A percentile compares a stretch with the other conserved stretches of the same genome.
phyloP scores from a whole-genome alignment of 2,888 invertebrate genomes.

The Brachyptera risi region DNA sequence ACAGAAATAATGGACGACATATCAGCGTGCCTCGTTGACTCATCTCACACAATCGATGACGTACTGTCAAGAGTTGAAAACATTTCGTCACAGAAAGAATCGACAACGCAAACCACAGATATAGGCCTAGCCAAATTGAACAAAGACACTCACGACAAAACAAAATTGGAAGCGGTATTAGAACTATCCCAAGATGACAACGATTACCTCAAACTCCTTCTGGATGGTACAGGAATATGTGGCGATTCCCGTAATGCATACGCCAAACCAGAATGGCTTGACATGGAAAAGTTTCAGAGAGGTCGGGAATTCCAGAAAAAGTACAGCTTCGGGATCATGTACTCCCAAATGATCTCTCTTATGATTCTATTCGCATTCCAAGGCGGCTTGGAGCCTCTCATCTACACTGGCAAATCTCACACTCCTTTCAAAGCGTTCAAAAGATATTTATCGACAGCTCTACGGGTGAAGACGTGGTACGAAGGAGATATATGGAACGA shows the following conservation, averaged over 20 bases:
- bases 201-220: too few relatives aligned
- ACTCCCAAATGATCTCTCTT: slow-evolving; percentile 44
- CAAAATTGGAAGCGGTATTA: too few relatives aligned
- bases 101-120: too few relatives aligned
- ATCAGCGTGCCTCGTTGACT: too few relatives aligned
- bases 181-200: too few relatives aligned
- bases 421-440: slow-evolving; percentile 43
- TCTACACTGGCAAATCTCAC: slow-evolving; percentile 48
- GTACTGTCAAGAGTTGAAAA: too few relatives aligned
- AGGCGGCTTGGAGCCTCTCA: slow-evolving; percentile 45
- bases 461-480: slow-evolving; percentile 50
- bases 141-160: too few relatives aligned
- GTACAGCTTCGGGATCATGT: slow-evolving; percentile 41
- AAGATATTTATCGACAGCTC: slow-evolving; percentile 47
- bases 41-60: too few relatives aligned
- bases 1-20: too few relatives aligned
- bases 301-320: slow-evolving; percentile 48
- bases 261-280: slow-evolving; percentile 45
- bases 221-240: too few relatives aligned
- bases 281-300: slow-evolving; percentile 44
- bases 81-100: too few relatives aligned
- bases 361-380: slow-evolving; percentile 44
- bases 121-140: too few relatives aligned
- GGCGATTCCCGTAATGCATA: slow-evolving; percentile 38
- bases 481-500: slow-evolving; percentile 48